Evolutionary conservation across 2,888 invertebrate species (phyloP).

Genomic region (Drosophila neoperkinsi): DNA sequence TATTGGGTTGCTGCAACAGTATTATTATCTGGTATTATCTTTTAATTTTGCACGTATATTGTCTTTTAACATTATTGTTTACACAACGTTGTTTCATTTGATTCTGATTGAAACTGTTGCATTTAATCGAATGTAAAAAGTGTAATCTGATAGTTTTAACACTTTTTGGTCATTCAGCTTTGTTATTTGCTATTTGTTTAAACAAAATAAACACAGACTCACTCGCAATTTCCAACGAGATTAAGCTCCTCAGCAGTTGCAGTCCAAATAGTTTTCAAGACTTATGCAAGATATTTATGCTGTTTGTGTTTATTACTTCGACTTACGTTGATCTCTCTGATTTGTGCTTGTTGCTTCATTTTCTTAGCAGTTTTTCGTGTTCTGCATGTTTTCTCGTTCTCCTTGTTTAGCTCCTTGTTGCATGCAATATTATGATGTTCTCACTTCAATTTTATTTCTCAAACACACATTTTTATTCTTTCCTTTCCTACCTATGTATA

Average conservation of each 20-base stretch:
- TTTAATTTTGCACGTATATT: slow-evolving; percentile 4
- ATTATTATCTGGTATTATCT: slow-evolving; percentile 5
- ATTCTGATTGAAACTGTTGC: neutral
- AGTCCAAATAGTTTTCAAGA: neutral
- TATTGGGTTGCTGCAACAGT: neutral
- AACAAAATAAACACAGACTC: neutral
- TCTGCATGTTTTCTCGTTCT: slow-evolving; percentile 35
- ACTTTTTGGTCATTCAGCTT: neutral
- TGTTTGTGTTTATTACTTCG: neutral
- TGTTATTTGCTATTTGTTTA: neutral
- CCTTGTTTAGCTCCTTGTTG: slow-evolving; percentile 39
- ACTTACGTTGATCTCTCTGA: neutral
- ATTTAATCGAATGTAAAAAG: neutral
- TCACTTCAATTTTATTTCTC: slow-evolving; percentile 48
- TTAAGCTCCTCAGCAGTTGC: neutral
- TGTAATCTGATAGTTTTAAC: neutral
- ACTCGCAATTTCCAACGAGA: neutral
- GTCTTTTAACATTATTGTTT: slow-evolving; percentile 1
- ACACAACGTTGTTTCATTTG: neutral
- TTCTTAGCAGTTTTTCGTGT: neutral
- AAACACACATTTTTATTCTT: slow-evolving; percentile 39
- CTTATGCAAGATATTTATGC: neutral
- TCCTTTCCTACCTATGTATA: slow-evolving; percentile 34
- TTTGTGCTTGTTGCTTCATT: neutral
- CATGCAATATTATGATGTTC: slow-evolving; percentile 37